Evolutionary conservation across 2,888 invertebrate species (phyloP).

Genomic region (Flexamia atlantica): DNA sequence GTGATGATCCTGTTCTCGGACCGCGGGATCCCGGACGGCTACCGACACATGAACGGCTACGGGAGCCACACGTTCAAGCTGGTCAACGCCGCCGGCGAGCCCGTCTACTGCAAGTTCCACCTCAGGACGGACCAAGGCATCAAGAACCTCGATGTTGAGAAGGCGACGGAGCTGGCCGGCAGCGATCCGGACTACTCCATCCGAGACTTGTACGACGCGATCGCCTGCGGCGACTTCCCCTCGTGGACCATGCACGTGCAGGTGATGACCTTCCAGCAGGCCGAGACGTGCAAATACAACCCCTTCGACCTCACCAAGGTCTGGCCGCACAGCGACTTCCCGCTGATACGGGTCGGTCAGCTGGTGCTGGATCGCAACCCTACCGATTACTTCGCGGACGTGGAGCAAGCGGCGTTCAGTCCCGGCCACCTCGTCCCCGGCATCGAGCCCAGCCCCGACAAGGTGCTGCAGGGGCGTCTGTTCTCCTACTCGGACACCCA

Average conservation of each 20-base stretch:
- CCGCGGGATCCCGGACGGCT: slow-evolving; percentile 95
- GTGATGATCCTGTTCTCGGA: slow-evolving; percentile 91
- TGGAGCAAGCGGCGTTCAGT: slow-evolving; percentile 95
- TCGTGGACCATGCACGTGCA: slow-evolving; percentile 19
- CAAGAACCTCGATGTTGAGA: not conserved
- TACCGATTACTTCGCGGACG: slow-evolving; percentile 94
- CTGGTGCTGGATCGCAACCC: slow-evolving; percentile 93
- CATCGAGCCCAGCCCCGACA: slow-evolving; percentile 95
- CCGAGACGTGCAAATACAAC: not conserved
- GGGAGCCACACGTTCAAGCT: slow-evolving; percentile 96
- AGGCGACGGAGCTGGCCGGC: not conserved
- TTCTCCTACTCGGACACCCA: slow-evolving; percentile 96
- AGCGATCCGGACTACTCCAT: slow-evolving; percentile 15
- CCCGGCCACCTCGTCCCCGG: slow-evolving; percentile 95
- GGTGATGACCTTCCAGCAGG: slow-evolving; percentile 14
- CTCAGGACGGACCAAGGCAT: slow-evolving; percentile 77
- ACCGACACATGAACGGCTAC: slow-evolving; percentile 96
- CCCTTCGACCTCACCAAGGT: slow-evolving; percentile 73
- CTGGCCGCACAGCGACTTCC: slow-evolving; percentile 93
- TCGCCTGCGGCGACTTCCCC: not conserved
- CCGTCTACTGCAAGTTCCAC: slow-evolving; percentile 95
- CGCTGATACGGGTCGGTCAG: slow-evolving; percentile 92
- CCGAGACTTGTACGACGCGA: slow-evolving; percentile 2
- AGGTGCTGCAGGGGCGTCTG: slow-evolving; percentile 92
- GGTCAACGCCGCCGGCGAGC: slow-evolving; percentile 75